These are phyloP conservation scores for Acronicta aceris DNA, from an alignment of 2,888 invertebrate species.

Conservation along the genomic window DNA sequence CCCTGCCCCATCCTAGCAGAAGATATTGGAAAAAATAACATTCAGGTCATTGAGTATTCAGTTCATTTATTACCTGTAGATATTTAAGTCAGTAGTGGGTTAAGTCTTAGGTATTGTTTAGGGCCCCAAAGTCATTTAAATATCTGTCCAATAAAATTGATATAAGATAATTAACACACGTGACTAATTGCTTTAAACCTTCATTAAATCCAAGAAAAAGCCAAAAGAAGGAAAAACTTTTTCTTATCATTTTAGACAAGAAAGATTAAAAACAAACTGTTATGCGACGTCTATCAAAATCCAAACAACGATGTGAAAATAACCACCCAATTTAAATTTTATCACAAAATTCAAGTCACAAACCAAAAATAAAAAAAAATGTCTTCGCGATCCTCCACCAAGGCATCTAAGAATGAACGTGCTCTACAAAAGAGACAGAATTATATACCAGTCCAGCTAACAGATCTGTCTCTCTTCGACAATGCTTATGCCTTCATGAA, in stretches of 20 bases:
- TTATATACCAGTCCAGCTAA: constrained; percentile 61
- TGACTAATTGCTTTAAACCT: too few relatives aligned
- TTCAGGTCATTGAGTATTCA: too few relatives aligned
- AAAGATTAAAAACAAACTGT: neutral
- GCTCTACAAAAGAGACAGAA: constrained; percentile 47
- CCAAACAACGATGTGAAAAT: neutral
- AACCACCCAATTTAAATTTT: neutral
- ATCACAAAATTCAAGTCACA: neutral
- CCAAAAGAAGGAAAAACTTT: neutral
- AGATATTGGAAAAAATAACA: too few relatives aligned
- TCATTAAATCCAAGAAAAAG: too few relatives aligned
- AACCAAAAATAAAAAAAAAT: constrained; percentile 10
- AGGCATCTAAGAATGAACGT: constrained; percentile 15
- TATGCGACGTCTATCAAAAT: constrained; percentile 9
- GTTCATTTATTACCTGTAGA: too few relatives aligned
- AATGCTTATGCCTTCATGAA: constrained; percentile 65
- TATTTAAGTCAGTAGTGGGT: too few relatives aligned
- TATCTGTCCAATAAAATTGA: too few relatives aligned
- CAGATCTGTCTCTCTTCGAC: constrained; percentile 66
- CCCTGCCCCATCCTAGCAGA: neutral
- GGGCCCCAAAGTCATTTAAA: too few relatives aligned
- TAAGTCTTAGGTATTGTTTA: too few relatives aligned
- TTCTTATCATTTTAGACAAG: neutral
- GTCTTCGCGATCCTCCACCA: constrained; percentile 1
- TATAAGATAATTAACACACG: too few relatives aligned